Conservation (phyloP, 2,888 invertebrate genomes). For the Rotaria socialis region DNA sequence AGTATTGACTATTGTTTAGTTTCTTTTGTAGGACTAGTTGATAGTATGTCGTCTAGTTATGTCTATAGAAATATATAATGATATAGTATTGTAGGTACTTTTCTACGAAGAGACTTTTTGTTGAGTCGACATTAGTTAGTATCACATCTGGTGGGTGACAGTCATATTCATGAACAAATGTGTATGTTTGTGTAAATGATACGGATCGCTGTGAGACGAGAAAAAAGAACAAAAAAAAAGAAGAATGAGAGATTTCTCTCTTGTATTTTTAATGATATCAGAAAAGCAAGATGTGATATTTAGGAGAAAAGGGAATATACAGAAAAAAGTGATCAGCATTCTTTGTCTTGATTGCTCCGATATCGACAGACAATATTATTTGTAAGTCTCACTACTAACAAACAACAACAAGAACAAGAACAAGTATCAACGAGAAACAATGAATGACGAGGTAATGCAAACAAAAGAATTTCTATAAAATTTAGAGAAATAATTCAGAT, state of each 20-base stretch:
- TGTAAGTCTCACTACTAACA: background rate
- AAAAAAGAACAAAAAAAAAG: background rate
- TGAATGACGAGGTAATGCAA: background rate
- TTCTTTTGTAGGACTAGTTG: no score
- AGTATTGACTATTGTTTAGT: no score
- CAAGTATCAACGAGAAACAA: background rate
- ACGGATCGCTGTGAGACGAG: background rate
- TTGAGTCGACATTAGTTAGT: background rate
- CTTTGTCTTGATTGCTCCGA: background rate
- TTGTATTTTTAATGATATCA: background rate
- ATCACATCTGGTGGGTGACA: slow-evolving; percentile 7
- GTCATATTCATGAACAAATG: background rate
- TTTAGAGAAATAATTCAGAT: no score
- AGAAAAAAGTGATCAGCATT: background rate
- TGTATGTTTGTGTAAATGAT: background rate
- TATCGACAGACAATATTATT: background rate
- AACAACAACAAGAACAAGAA: background rate
- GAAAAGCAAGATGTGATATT: slow-evolving; percentile 7
- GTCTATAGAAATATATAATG: background rate
- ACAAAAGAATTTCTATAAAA: background rate
- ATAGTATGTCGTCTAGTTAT: background rate
- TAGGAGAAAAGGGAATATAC: slow-evolving; percentile 6
- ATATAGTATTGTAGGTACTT: background rate
- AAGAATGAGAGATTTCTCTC: background rate
- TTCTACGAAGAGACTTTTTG: background rate